These are phyloP conservation scores for Listronotus oregonensis DNA, from an alignment of 1,140 invertebrate genomes.

Conservation along the genomic window DNA sequence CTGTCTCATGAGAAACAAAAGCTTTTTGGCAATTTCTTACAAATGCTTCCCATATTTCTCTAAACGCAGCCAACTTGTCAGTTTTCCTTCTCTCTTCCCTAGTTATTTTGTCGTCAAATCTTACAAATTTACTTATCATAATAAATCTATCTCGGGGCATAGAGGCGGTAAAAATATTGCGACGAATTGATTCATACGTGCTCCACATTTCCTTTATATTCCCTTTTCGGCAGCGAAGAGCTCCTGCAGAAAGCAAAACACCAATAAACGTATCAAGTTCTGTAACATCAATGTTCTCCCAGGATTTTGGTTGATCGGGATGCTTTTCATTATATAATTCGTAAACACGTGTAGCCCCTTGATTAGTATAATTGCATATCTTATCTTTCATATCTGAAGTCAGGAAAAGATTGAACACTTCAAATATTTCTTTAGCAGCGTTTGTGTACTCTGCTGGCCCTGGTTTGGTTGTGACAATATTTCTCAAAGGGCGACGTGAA, in stretches of 20 bases:
- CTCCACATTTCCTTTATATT: neutral
- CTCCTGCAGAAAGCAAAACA: constrained; percentile 32
- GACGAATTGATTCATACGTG: neutral
- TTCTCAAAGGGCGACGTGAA: no score
- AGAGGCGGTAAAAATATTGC: neutral
- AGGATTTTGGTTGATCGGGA: neutral
- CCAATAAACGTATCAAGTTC: constrained; percentile 27
- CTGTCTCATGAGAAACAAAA: constrained; percentile 41
- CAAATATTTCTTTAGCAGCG: no score
- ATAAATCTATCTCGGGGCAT: no score
- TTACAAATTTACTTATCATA: no score
- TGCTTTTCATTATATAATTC: neutral
- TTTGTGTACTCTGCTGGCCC: no score
- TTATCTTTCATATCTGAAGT: constrained; percentile 5
- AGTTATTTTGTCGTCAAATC: neutral
- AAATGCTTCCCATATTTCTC: constrained; percentile 20
- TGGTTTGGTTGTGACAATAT: no score
- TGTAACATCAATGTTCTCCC: neutral
- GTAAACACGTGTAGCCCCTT: neutral
- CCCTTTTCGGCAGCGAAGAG: constrained; percentile 8
- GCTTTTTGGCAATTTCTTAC: constrained; percentile 42
- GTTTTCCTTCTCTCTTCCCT: neutral
- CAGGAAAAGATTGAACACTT: no score
- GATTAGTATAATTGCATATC: constrained; percentile 2
- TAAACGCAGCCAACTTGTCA: neutral